phyloP scores from a whole-genome alignment of 2,113 vertebrate genomes.

The Microcebus jonahi region DNA sequence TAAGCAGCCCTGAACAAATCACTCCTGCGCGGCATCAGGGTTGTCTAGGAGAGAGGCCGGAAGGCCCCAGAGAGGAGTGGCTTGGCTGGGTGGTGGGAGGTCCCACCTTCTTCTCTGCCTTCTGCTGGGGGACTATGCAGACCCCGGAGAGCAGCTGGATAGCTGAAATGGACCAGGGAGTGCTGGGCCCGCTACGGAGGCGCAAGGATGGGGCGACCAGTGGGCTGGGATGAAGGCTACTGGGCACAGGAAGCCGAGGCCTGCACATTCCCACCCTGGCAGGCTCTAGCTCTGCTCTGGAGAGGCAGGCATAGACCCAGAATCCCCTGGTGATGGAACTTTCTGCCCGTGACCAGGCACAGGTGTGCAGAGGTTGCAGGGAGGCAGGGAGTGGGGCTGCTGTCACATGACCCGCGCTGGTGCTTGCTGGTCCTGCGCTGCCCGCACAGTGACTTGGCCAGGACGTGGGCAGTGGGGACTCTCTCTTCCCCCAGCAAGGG shows the following conservation, averaged over 20 bases:
- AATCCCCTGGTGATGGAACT: neutral
- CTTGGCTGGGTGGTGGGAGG: neutral
- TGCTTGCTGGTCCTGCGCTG: neutral
- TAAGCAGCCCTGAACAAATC: slow-evolving; percentile 45
- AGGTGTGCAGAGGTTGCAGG: neutral
- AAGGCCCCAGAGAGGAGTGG: neutral
- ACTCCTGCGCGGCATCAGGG: neutral
- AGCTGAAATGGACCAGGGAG: neutral
- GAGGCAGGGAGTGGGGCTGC: neutral
- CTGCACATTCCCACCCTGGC: accelerated
- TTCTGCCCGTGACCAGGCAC: neutral
- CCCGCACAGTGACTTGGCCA: neutral
- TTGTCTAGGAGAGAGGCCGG: neutral
- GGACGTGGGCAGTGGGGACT: accelerated
- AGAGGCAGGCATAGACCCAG: neutral
- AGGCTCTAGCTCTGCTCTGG: neutral
- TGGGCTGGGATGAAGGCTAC: neutral
- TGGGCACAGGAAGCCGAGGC: accelerated
- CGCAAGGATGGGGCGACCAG: neutral
- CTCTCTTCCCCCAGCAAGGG: neutral
- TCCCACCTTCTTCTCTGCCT: neutral
- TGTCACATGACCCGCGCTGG: accelerated
- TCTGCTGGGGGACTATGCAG: too few relatives aligned
- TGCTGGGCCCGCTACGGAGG: neutral
- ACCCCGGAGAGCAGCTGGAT: neutral